Percentiles rank a stretch among this genome's conserved stretches.
Conservation (phyloP, 2,113 vertebrate species). For the Garra rufa region DNA sequence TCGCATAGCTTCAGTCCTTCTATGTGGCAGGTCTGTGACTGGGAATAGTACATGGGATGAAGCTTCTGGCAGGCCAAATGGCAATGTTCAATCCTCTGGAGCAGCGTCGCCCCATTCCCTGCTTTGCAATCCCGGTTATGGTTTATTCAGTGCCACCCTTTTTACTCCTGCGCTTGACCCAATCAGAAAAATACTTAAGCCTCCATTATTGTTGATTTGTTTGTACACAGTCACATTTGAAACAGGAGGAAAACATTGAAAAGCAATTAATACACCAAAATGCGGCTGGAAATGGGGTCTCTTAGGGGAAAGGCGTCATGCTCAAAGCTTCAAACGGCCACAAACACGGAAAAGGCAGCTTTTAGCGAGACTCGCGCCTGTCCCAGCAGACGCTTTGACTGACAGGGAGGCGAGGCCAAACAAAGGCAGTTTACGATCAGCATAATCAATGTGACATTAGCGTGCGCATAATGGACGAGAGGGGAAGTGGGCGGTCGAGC, state of each 20-base stretch:
- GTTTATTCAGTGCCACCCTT: conserved; percentile 76
- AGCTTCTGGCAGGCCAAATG: conserved; percentile 50
- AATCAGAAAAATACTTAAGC: conserved; percentile 57
- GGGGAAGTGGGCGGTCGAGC: conserved; percentile 49
- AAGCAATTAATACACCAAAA: conserved; percentile 78
- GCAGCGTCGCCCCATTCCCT: conserved; percentile 39
- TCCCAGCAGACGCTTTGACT: conserved; percentile 72
- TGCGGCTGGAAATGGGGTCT: conserved; percentile 55
- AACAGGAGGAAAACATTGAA: conserved; percentile 77
- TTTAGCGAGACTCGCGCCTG: conserved; percentile 73
- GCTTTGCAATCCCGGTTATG: conserved; percentile 62
- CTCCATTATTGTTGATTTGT: conserved; percentile 74
- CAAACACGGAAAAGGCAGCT: conserved; percentile 75
- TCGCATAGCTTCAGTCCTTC: not conserved
- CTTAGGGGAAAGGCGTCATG: conserved; percentile 65
- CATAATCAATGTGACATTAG: conserved; percentile 86
- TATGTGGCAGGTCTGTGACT: conserved; percentile 53
- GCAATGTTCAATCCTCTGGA: conserved; percentile 15
- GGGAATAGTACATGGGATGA: conserved; percentile 67
- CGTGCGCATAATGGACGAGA: conserved; percentile 66
- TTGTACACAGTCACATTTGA: conserved; percentile 68
- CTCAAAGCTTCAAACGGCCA: conserved; percentile 60
- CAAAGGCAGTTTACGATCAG: conserved; percentile 76
- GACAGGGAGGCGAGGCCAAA: conserved; percentile 71
- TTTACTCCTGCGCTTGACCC: conserved; percentile 67